Evolutionary conservation across 2,113 vertebrate species (phyloP).

Genomic region (Dolichotis patagonum): DNA sequence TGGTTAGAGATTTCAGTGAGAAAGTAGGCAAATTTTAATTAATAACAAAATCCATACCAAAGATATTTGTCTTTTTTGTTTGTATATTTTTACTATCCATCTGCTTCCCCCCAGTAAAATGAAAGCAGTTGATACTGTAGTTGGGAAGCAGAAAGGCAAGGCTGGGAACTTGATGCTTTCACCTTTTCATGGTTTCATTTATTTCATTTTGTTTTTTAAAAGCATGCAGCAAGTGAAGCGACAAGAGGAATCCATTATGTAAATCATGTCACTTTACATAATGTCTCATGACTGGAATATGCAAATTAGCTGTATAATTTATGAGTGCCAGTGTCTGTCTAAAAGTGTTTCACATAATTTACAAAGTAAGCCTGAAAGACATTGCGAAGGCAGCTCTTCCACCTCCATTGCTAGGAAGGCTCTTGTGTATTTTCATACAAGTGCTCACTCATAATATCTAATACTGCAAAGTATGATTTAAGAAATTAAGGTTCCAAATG

Average conservation of each 20-base stretch:
- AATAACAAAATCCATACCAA: slow-evolving; percentile 56
- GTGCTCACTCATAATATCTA: slow-evolving; percentile 36
- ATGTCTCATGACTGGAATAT: slow-evolving; percentile 96
- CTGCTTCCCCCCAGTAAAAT: slow-evolving; percentile 32
- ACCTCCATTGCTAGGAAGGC: slow-evolving; percentile 80
- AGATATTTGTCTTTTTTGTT: slow-evolving; percentile 68
- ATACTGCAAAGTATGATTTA: slow-evolving; percentile 50
- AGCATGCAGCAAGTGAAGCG: slow-evolving; percentile 93
- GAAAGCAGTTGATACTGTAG: slow-evolving; percentile 59
- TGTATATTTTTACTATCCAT: slow-evolving; percentile 49
- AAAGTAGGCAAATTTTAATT: slow-evolving; percentile 76
- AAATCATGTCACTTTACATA: slow-evolving; percentile 96
- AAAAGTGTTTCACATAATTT: slow-evolving; percentile 96
- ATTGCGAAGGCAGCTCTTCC: slow-evolving; percentile 80
- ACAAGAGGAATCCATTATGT: slow-evolving; percentile 98
- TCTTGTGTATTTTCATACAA: slow-evolving; percentile 73
- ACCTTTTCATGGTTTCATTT: slow-evolving; percentile 86
- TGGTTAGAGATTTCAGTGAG: slow-evolving; percentile 55
- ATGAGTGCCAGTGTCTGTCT: slow-evolving; percentile 95
- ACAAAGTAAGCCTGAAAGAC: slow-evolving; percentile 88
- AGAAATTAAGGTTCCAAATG: slow-evolving; percentile 54
- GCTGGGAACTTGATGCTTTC: slow-evolving; percentile 81
- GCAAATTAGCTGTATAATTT: slow-evolving; percentile 98
- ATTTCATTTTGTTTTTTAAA: slow-evolving; percentile 90
- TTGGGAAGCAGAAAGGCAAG: slow-evolving; percentile 68